Evolutionary conservation across 2,113 vertebrate genomes (phyloP).

Genomic region (Phaethornis superciliosus): DNA sequence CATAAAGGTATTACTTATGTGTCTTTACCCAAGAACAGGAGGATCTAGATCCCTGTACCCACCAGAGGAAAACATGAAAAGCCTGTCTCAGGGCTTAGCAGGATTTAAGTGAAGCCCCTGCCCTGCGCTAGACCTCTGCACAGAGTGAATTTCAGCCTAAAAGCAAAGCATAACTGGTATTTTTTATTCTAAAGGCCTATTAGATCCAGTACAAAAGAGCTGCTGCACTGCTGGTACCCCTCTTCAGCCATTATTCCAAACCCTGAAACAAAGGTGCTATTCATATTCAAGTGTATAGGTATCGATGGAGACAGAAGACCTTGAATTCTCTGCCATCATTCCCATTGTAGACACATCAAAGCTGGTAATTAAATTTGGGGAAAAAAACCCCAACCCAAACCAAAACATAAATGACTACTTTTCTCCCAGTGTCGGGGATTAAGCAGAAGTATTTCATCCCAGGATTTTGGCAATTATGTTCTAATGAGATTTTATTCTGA

Average conservation of each 20-base stretch:
- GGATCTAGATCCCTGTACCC: neutral
- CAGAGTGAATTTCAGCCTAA: neutral
- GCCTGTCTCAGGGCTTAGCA: neutral
- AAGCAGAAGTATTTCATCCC: neutral
- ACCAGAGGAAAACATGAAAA: neutral
- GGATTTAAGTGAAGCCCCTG: neutral
- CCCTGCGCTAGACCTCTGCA: neutral
- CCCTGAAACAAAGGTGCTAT: neutral
- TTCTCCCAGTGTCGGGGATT: neutral
- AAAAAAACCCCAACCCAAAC: no score
- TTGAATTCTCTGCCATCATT: neutral
- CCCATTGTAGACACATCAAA: neutral
- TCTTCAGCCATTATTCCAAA: neutral
- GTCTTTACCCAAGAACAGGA: neutral
- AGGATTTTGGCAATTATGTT: neutral
- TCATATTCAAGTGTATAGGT: constrained; percentile 7
- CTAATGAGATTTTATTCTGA: neutral
- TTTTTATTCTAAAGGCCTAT: neutral
- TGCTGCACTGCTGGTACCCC: neutral
- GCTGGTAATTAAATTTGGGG: neutral
- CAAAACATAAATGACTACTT: neutral
- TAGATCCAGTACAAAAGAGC: neutral
- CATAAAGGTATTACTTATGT: constrained; percentile 2
- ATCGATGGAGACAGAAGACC: neutral
- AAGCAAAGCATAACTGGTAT: neutral